A percentile compares a stretch with the other conserved stretches of the same genome.
phyloP scores from a whole-genome alignment of 2,888 invertebrate species.

The Meteorus cinctellus region DNA sequence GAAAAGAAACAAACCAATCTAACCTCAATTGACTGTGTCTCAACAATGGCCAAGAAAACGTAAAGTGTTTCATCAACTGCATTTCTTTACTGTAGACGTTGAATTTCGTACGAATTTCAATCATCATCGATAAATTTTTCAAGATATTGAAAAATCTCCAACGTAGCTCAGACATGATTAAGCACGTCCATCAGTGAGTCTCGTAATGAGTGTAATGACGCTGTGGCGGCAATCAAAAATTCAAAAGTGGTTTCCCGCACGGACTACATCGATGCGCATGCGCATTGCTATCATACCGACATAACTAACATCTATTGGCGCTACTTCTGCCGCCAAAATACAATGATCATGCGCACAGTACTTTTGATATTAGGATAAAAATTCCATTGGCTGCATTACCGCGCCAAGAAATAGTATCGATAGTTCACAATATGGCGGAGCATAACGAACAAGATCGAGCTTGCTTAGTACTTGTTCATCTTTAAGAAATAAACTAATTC shows the following conservation, averaged over 20 bases:
- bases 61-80: neutral
- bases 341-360: neutral
- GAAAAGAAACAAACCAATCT: neutral
- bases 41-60: neutral
- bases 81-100: too few relatives aligned
- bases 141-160: neutral
- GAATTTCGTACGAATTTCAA: too few relatives aligned
- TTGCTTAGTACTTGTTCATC: neutral
- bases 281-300: neutral
- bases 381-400: neutral
- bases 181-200: neutral
- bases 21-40: neutral
- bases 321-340: neutral
- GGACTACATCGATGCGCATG: neutral
- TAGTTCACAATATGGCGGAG: neutral
- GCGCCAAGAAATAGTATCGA: neutral
- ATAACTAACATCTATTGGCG: neutral
- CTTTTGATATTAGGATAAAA: too few relatives aligned
- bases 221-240: neutral
- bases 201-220: neutral
- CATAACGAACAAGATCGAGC: neutral
- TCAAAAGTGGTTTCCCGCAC: neutral
- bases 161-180: neutral
- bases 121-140: too few relatives aligned
- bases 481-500: too few relatives aligned